phyloP scores from a whole-genome alignment of 2,888 invertebrate species.

The Oconnorella tubifera region DNA sequence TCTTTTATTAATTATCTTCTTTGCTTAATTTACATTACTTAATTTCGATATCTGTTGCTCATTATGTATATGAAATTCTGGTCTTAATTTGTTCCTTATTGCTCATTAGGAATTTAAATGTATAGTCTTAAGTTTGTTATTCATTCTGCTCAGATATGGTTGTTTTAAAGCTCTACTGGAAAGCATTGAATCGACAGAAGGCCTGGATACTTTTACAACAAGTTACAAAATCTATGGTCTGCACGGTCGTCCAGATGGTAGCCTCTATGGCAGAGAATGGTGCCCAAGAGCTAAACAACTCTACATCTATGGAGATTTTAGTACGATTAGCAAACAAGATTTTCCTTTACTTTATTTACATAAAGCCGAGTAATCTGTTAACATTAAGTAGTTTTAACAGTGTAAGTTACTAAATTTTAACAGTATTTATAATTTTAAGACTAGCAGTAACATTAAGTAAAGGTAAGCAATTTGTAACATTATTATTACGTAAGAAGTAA shows the following conservation, averaged over 20 bases:
- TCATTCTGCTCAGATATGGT: constrained; percentile 80
- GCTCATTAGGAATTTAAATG: no score
- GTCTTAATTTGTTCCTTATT: no score
- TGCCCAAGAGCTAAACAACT: constrained; percentile 87
- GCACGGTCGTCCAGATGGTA: constrained; percentile 78
- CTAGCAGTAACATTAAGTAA: no score
- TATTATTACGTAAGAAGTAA: no score
- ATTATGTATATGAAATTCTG: no score
- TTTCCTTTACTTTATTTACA: constrained; percentile 35
- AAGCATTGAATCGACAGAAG: constrained; percentile 71
- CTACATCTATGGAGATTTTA: constrained; percentile 91
- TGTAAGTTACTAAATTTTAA: not conserved
- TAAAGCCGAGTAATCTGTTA: not conserved
- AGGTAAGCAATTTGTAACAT: no score
- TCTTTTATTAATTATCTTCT: no score
- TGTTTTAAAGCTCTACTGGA: constrained; percentile 71
- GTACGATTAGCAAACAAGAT: no score
- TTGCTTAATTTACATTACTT: no score
- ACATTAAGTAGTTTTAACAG: not conserved
- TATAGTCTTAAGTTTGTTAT: no score
- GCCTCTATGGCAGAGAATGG: constrained; percentile 88
- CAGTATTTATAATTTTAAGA: no score
- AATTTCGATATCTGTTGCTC: no score
- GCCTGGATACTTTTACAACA: constrained; percentile 76
- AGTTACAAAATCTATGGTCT: constrained; percentile 86